These are phyloP conservation scores for Oedothorax gibbosus DNA, from an alignment of 1,140 invertebrate species.

Conservation along the genomic window DNA sequence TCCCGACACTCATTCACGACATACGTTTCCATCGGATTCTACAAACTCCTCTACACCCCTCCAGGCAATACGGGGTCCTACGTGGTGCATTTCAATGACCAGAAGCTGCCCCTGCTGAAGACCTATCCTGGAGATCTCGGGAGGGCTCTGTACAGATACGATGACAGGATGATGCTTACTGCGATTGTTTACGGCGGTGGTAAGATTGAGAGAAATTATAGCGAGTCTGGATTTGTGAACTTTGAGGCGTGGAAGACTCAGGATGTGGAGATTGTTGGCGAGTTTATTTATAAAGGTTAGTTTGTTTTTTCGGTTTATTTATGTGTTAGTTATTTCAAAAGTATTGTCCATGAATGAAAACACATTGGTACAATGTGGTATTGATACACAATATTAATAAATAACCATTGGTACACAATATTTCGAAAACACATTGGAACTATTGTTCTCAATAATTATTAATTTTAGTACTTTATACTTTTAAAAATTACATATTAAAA, in stretches of 20 bases:
- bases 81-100: constrained; percentile 90
- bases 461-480: too few species aligned
- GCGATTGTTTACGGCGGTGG: constrained; percentile 83
- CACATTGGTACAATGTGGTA: too few species aligned
- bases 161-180: constrained; percentile 83
- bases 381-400: too few species aligned
- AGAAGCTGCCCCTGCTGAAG: constrained; percentile 87
- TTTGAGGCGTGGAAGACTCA: constrained; percentile 73
- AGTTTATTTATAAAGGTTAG: constrained; percentile 80
- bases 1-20: constrained; percentile 92
- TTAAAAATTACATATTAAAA: too few species aligned
- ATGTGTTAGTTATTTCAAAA: too few species aligned
- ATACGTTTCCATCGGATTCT: constrained; percentile 92
- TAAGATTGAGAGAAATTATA: constrained; percentile 62
- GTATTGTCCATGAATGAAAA: too few species aligned
- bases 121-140: constrained; percentile 90
- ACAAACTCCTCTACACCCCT: constrained; percentile 91
- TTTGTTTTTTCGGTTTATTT: not conserved
- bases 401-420: too few species aligned
- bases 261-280: constrained; percentile 79
- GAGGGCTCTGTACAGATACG: constrained; percentile 88
- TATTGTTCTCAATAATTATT: too few species aligned
- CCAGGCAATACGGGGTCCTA: constrained; percentile 84
- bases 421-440: too few species aligned
- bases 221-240: constrained; percentile 40